phyloP scores from a whole-genome alignment of 1,140 invertebrate genomes.

The Paramacrobiotus metropolitanus region DNA sequence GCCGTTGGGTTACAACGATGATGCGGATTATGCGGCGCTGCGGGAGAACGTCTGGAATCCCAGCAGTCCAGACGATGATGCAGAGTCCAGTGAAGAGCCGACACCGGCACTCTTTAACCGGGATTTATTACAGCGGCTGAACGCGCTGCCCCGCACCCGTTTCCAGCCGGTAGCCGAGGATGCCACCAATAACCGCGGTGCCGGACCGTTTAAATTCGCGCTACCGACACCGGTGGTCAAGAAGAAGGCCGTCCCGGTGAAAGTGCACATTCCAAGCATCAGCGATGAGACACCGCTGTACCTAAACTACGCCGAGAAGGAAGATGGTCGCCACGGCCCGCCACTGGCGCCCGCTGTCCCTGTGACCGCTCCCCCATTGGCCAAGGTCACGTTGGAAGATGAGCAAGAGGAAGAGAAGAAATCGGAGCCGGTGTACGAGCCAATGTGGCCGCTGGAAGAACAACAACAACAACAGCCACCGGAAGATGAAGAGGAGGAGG shows the following conservation, averaged over 20 bases:
- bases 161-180: not conserved
- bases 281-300: conserved; percentile 3
- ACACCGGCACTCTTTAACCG: too few relatives aligned
- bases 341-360: too few relatives aligned
- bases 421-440: not conserved
- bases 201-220: not conserved
- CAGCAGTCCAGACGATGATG: too few relatives aligned
- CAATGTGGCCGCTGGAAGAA: not conserved
- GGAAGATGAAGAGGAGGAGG: not conserved
- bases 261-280: not conserved
- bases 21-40: too few relatives aligned
- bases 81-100: too few relatives aligned
- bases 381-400: too few relatives aligned
- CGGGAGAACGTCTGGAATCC: too few relatives aligned
- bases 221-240: not conserved
- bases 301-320: conserved; percentile 1
- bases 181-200: not conserved
- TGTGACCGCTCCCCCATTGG: too few relatives aligned
- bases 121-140: too few relatives aligned
- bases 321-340: not conserved
- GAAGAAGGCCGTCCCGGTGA: not conserved
- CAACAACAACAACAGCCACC: too few relatives aligned
- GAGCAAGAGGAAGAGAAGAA: not conserved
- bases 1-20: too few relatives aligned
- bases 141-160: not conserved